Evolutionary conservation across 2,113 vertebrate genomes (phyloP), one percentile per base, ranked within the genome.

Genomic region (Takifugu flavidus): DNA sequence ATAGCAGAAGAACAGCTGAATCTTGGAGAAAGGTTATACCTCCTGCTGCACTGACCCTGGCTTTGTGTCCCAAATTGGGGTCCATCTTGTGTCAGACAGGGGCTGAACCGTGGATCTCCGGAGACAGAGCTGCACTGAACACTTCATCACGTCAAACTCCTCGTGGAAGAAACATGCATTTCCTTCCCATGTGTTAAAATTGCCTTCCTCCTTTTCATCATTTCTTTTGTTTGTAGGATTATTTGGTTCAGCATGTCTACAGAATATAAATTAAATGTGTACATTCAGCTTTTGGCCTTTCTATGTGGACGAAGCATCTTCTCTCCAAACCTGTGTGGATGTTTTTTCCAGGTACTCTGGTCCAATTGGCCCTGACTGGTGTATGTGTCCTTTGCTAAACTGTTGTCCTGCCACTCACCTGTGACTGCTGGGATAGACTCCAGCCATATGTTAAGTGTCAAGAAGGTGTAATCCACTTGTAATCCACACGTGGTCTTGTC

Each of bases 61-160:
- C 83, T 85, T 80, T 82, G 84, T 88, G 78, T 80, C 70, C 66
- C 79, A 82, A 83, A 87, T 86, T 83, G 83, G 56, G 82, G 84
- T 85, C 79, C 49, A 45, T 78, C 66, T 63, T 65, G 56, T 75
- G 84, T 76, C 77, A 70, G 53, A 5, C 56, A 28, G 73, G 74
- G 51, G 29, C 54, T 65, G 75, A 74, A 83, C 69, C 67, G 63
- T 1, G 13, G 61, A 66, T 83, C 82, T 73, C 75, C n/a, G 54
- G 78, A 77, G 86, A 63, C 62, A 67, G 14, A 49, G n/a, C 67
- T 60, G 50, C 65, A 80, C 71, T 77, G 62, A 64, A 67, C 65
- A 72, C 59, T 68, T 78, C 80, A 74, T 74, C 75, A 58, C 57
- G 58, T 46, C 70, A 56, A 47, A 51, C 52, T 74, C 55, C 57